phyloP scores from a whole-genome alignment of 2,797 vertebrate species.

The Eidolon dupreanum region DNA sequence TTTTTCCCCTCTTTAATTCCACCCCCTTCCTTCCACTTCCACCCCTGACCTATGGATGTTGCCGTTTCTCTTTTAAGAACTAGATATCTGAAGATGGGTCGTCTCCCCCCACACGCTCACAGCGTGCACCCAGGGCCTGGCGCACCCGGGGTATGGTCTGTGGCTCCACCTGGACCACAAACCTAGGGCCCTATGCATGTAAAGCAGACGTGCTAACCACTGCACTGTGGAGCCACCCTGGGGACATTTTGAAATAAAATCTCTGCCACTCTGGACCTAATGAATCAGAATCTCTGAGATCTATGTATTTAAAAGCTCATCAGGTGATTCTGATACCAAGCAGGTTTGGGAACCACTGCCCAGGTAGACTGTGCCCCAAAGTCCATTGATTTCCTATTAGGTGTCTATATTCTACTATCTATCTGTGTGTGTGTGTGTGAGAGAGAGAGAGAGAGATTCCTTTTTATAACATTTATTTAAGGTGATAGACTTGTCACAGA shows the following conservation, averaged over 20 bases:
- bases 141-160: too few relatives aligned
- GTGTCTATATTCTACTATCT: neutral
- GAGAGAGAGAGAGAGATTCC: neutral
- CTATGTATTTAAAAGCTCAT: neutral
- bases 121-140: too few relatives aligned
- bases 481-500: neutral
- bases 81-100: too few relatives aligned
- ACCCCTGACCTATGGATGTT: too few relatives aligned
- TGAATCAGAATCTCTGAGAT: constrained; percentile 15
- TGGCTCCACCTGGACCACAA: too few relatives aligned
- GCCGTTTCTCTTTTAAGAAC: too few relatives aligned
- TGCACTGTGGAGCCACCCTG: too few relatives aligned
- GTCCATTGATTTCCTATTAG: neutral
- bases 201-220: too few relatives aligned
- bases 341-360: constrained; percentile 15
- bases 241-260: neutral
- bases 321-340: neutral
- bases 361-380: neutral
- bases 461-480: constrained; percentile 36
- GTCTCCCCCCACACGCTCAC: too few relatives aligned
- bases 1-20: too few relatives aligned
- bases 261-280: neutral
- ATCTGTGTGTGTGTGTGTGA: neutral
- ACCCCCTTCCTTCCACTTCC: too few relatives aligned
- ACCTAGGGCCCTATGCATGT: too few relatives aligned